Evolutionary conservation across 2,888 invertebrate genomes (phyloP), one percentile per base, ranked within the genome.

Genomic region (Polietes domitor): DNA sequence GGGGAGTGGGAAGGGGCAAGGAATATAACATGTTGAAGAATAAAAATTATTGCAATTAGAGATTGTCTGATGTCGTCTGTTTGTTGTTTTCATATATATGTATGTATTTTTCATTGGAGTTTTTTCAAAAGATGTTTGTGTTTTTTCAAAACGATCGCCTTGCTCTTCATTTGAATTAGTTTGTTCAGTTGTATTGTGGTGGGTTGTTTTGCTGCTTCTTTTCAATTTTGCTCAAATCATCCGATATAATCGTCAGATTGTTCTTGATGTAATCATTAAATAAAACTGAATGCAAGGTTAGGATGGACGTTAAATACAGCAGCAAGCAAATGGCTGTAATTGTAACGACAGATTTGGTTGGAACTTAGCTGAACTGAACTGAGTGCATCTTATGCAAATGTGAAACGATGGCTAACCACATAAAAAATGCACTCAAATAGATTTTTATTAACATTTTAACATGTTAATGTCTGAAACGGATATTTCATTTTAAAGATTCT

Each of bases 111-210:
- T 6, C 47, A 47, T 21, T 74, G 5, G 10, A 61, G 58, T 47
- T 71, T 71, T n/a, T n/a, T n/a, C n/a, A n/a, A n/a, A n/a, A n/a
- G n/a, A n/a, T 53, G 19, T 71, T 70, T 10, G 6, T 58, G 58
- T 50, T 50, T 41, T 19, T 41, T 19, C 55, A 28, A 47, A 72
- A 77, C 47, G 77, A 72, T 75, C 72, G 75, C 83, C 80, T 84
- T 84, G 83, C 83, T 84, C 83, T 84, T 84, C 83, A 84, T 80
- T 65, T 65, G 75, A 84, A 84, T 80, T 84, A 75, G 74, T 75
- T 80, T 76, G n/a, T n/a, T n/a, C n/a, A n/a, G 68, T 72, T 41
- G 37, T 17, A 1, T 2, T 21, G 9, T 9, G 21, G 7, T 55
- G 5, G 21, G 53, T 55, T 55, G 24, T 26, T 24, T 58, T 12